Conservation (phyloP, 92 coral and sea anemone species). For the Parazoanthus atlanticus region DNA sequence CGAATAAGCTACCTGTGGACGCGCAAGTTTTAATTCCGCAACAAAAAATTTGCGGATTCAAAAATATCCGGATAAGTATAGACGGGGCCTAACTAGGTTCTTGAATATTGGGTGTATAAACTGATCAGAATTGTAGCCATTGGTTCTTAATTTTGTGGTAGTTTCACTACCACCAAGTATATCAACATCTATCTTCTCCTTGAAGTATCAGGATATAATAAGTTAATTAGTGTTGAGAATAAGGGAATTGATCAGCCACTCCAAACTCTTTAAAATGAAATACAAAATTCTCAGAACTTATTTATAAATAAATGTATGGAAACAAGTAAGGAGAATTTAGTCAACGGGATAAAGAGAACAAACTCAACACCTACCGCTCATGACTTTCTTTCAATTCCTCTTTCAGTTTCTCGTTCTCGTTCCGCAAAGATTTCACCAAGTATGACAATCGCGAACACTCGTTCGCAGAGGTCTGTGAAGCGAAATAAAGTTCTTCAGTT, state of each 20-base stretch:
- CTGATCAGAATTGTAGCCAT: too few relatives aligned
- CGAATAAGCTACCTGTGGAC: too few relatives aligned
- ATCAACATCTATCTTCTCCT: neutral
- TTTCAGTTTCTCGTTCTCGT: slow-evolving; percentile 80
- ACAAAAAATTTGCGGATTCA: too few relatives aligned
- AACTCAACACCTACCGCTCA: slow-evolving; percentile 56
- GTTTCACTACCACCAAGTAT: neutral
- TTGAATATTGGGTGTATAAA: too few relatives aligned
- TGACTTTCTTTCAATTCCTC: slow-evolving; percentile 69
- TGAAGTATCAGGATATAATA: neutral
- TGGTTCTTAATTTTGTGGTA: too few relatives aligned
- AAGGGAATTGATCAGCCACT: neutral
- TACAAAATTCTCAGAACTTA: too few relatives aligned
- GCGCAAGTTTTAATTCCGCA: too few relatives aligned
- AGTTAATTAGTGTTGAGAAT: neutral
- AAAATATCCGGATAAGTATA: too few relatives aligned
- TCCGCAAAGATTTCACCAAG: slow-evolving; percentile 72
- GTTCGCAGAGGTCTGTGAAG: slow-evolving; percentile 60
- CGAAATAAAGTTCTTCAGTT: neutral
- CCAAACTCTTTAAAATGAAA: neutral
- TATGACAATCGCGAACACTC: slow-evolving; percentile 87
- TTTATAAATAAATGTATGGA: too few relatives aligned
- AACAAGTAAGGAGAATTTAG: too few relatives aligned
- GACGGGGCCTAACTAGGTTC: too few relatives aligned
- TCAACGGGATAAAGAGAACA: neutral